Evolutionary conservation across 2,888 invertebrate species (phyloP).

Genomic region (Rotaria macrura): DNA sequence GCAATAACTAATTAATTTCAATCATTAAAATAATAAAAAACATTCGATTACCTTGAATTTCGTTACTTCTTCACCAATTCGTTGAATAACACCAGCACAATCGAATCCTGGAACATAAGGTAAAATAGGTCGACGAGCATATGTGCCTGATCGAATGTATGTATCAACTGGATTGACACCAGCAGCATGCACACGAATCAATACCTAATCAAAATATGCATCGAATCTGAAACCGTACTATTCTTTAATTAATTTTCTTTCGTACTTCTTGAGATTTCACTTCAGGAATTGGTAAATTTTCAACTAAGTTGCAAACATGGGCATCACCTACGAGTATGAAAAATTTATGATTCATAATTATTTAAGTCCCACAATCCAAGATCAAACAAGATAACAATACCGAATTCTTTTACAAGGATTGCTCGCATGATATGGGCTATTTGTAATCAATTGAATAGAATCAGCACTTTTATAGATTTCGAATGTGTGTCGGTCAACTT

Average conservation of each 20-base stretch:
- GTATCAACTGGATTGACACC: slow-evolving; percentile 58
- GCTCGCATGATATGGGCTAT: neutral
- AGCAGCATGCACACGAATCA: slow-evolving; percentile 52
- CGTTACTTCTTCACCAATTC: slow-evolving; percentile 49
- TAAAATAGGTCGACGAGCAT: slow-evolving; percentile 48
- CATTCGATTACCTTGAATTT: slow-evolving; percentile 49
- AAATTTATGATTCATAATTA: neutral
- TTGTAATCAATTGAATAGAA: neutral
- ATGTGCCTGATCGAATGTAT: slow-evolving; percentile 53
- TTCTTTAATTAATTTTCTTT: neutral
- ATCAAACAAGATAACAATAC: neutral
- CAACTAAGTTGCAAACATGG: neutral
- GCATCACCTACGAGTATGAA: neutral
- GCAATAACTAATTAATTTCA: too few species aligned
- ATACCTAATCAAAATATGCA: slow-evolving; percentile 44
- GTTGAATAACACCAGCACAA: slow-evolving; percentile 53
- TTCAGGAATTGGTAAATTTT: neutral
- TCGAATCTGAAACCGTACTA: neutral
- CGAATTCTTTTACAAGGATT: neutral
- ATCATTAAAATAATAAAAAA: too few species aligned
- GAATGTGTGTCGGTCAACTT: neutral
- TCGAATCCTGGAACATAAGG: slow-evolving; percentile 55
- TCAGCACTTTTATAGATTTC: neutral
- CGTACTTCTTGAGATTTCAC: neutral
- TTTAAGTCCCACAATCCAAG: neutral